Evolutionary conservation across 2,797 vertebrate genomes (phyloP).

Genomic region (Acipenser oxyrinchus): DNA sequence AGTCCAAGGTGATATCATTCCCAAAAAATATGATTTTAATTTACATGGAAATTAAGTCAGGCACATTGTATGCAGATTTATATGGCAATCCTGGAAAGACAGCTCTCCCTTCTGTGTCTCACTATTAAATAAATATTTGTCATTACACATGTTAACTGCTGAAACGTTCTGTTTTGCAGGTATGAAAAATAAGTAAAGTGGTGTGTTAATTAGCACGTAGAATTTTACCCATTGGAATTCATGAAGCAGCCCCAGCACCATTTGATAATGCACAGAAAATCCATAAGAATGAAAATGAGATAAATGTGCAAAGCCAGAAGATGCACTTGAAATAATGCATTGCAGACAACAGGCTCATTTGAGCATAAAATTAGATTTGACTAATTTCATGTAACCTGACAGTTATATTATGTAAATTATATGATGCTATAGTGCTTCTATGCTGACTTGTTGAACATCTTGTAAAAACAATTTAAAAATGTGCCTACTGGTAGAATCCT

Average conservation of each 20-base stretch:
- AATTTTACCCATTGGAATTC: neutral
- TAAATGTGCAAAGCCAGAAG: conserved; percentile 49
- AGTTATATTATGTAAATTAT: conserved; percentile 66
- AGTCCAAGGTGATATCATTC: too few species aligned
- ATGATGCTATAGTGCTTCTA: conserved; percentile 55
- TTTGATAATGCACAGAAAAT: conserved; percentile 60
- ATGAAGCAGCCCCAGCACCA: conserved; percentile 31
- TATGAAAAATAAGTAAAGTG: neutral
- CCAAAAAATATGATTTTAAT: too few species aligned
- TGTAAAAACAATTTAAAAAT: conserved; percentile 20
- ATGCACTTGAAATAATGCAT: conserved; percentile 61
- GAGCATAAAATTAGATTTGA: conserved; percentile 84
- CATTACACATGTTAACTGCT: neutral
- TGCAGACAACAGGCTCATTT: conserved; percentile 68
- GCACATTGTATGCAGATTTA: too few species aligned
- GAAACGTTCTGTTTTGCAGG: neutral
- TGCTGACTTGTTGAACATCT: conserved; percentile 30
- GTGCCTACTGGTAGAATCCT: conserved; percentile 38
- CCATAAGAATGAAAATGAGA: conserved; percentile 66
- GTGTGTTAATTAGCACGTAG: neutral
- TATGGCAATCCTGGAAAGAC: too few species aligned
- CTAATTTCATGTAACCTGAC: conserved; percentile 76
- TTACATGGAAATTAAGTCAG: too few species aligned
- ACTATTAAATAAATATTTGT: neutral
- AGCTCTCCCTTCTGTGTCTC: neutral